Conservation (phyloP, 1,140 invertebrate species). For the Apis florea region DNA sequence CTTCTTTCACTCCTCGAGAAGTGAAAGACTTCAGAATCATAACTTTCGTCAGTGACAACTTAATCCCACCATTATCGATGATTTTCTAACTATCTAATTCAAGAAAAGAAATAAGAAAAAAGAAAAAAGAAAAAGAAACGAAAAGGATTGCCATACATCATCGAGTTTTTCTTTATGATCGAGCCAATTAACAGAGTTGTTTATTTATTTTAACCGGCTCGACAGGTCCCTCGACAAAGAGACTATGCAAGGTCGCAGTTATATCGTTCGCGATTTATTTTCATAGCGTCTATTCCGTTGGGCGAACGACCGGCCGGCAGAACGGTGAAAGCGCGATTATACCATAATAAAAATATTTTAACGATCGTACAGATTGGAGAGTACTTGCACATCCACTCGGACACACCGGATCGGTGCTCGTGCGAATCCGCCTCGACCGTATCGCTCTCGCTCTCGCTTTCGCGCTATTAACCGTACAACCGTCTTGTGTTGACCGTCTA, state of each 20-base stretch:
- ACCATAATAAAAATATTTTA: slow-evolving; percentile 76
- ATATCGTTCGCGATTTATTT: slow-evolving; percentile 3
- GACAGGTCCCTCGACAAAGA: neutral
- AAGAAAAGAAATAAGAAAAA: too few species aligned
- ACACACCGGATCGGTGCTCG: slow-evolving; percentile 47
- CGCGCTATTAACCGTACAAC: slow-evolving; percentile 73
- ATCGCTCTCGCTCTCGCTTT: slow-evolving; percentile 72
- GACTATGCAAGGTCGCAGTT: slow-evolving; percentile 13
- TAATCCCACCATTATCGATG: too few species aligned
- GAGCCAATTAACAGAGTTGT: neutral
- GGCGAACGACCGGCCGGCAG: slow-evolving; percentile 68
- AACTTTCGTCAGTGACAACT: neutral
- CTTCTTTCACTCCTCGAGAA: neutral
- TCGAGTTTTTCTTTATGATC: neutral
- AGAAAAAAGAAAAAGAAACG: too few species aligned
- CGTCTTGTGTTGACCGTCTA: slow-evolving; percentile 63
- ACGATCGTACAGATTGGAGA: slow-evolving; percentile 61
- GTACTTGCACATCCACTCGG: slow-evolving; percentile 52
- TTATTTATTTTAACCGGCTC: neutral
- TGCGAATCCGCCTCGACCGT: slow-evolving; percentile 72
- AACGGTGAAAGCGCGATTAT: slow-evolving; percentile 77
- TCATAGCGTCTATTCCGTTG: neutral
- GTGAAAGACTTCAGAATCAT: slow-evolving; percentile 1
- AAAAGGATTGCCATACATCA: too few species aligned
- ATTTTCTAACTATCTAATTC: too few species aligned